Percentiles rank a stretch among this genome's conserved stretches.
These are phyloP conservation scores for Oophaga pumilio DNA, from an alignment of 2,113 vertebrate species.

Conservation along the genomic window DNA sequence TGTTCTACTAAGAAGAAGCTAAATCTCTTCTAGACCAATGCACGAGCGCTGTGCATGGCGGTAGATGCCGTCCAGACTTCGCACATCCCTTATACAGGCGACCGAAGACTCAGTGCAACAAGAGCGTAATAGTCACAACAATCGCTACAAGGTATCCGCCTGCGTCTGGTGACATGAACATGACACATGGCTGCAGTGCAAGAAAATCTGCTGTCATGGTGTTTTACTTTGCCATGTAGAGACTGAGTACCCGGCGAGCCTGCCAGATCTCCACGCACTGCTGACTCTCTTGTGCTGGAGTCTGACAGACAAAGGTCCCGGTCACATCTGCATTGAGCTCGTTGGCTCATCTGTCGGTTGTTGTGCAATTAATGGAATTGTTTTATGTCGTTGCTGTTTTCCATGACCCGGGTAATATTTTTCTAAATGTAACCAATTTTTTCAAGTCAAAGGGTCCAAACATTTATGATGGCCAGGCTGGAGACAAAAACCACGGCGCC, in stretches of 20 bases:
- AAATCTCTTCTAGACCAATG: neutral
- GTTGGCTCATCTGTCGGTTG: conserved; percentile 13
- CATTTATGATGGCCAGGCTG: no score
- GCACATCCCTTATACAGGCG: neutral
- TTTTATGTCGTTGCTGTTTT: neutral
- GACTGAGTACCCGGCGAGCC: neutral
- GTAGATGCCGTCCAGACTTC: no score
- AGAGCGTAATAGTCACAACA: neutral
- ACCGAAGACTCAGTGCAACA: neutral
- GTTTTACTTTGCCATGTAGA: conserved; percentile 18
- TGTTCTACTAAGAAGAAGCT: no score
- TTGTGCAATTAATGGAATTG: neutral
- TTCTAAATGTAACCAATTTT: no score
- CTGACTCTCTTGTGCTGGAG: conserved; percentile 9
- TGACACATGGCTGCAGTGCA: conserved; percentile 2
- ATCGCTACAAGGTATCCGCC: neutral
- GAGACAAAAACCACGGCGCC: no score
- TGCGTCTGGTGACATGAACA: neutral
- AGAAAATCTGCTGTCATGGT: neutral
- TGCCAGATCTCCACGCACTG: conserved; percentile 9
- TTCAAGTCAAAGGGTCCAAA: no score
- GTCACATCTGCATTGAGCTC: conserved; percentile 19
- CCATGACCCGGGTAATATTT: no score
- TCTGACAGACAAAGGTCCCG: conserved; percentile 1
- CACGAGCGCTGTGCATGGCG: neutral